Conservation (phyloP, 1,140 invertebrate genomes). For the Agraylea sexmaculata region DNA sequence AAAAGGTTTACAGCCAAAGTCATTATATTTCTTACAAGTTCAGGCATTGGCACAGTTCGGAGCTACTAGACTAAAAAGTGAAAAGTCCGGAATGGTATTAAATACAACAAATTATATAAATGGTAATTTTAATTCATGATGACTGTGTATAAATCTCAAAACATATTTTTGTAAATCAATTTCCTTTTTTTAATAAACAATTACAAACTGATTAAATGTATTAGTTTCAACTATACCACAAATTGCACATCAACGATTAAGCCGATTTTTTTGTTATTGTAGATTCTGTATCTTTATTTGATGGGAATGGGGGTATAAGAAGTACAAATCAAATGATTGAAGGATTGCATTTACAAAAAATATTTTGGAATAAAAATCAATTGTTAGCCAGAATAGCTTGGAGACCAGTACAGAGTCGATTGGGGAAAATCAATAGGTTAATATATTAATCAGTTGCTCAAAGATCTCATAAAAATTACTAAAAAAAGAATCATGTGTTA, state of each 20-base stretch:
- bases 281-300: conserved; percentile 11
- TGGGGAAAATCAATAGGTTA: conserved; percentile 27
- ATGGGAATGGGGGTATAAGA: conserved; percentile 23
- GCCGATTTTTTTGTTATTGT: conserved; percentile 1
- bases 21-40: conserved; percentile 59
- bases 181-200: background rate
- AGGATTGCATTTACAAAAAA: conserved; percentile 35
- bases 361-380: conserved; percentile 39
- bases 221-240: conserved; percentile 4
- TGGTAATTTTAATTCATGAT: conserved; percentile 23
- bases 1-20: conserved; percentile 47
- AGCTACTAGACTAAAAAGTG: conserved; percentile 48
- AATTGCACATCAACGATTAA: conserved; percentile 1
- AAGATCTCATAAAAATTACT: conserved; percentile 5
- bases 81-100: conserved; percentile 51
- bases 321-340: conserved; percentile 30
- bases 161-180: background rate
- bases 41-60: conserved; percentile 55
- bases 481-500: too few relatives aligned
- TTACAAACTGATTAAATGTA: background rate
- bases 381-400: conserved; percentile 38
- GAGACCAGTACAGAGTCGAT: conserved; percentile 25
- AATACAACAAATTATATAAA: conserved; percentile 47
- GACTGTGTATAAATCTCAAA: conserved; percentile 10
- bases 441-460: background rate